Evolutionary conservation across 2,888 invertebrate species (phyloP).

Genomic region (Pseudococcus viburni): DNA sequence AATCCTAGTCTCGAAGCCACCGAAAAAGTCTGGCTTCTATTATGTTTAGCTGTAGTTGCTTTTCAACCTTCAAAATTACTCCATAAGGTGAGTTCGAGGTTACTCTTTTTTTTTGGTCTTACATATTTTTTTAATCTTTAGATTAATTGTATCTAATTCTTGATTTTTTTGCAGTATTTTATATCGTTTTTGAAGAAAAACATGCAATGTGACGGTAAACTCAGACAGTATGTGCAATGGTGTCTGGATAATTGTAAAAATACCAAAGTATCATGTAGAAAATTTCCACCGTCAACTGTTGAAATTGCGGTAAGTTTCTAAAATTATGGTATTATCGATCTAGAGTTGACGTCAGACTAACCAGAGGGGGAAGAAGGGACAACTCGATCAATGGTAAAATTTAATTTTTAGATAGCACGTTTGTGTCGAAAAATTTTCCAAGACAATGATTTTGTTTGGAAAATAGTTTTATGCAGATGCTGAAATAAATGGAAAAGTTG

Average conservation of each 20-base stretch:
- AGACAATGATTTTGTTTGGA: no score
- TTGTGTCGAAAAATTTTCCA: no score
- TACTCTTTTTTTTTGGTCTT: neutral
- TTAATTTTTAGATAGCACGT: no score
- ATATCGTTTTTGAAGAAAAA: conserved; percentile 83
- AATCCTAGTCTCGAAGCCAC: conserved; percentile 89
- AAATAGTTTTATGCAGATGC: no score
- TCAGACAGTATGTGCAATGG: conserved; percentile 92
- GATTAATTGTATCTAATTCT: conserved; percentile 52
- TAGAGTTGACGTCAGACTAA: no score
- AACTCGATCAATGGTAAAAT: no score
- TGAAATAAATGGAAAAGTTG: no score
- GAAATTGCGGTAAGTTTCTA: conserved; percentile 87
- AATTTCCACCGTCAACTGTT: conserved; percentile 90
- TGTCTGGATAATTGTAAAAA: conserved; percentile 93
- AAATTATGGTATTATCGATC: no score
- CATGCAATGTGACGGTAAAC: conserved; percentile 78
- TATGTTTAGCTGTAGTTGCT: conserved; percentile 91
- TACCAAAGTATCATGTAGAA: conserved; percentile 84
- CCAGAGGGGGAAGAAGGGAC: no score
- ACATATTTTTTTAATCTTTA: neutral
- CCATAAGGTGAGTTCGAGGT: conserved; percentile 74
- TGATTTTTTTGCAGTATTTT: conserved; percentile 75
- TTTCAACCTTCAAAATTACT: conserved; percentile 91
- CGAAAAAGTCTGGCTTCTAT: conserved; percentile 88